A percentile compares a stretch with the other conserved stretches of the same genome.
Conservation (phyloP, 64 coral and sea anemone genomes). For the Dendronephthya gigantea region DNA sequence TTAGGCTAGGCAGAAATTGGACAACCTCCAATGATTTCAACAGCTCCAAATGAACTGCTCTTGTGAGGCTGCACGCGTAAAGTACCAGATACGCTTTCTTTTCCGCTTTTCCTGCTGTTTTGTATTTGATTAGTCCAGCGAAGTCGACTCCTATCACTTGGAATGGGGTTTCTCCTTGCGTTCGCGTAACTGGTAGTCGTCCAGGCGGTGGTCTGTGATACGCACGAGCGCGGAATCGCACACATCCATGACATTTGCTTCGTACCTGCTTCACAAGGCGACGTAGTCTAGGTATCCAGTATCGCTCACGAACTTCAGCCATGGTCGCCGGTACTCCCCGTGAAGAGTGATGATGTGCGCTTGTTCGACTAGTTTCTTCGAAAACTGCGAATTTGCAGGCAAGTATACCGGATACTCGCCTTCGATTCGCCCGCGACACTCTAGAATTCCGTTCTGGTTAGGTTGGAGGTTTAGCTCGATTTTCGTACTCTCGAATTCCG, state of each 20-base stretch:
- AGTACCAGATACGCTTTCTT: slow-evolving; percentile 30
- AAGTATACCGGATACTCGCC: slow-evolving; percentile 3
- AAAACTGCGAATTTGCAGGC: neutral
- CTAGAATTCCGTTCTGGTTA: neutral
- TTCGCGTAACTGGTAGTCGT: neutral
- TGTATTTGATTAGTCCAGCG: slow-evolving; percentile 1
- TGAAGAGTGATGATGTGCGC: slow-evolving; percentile 32
- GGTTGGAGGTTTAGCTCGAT: neutral
- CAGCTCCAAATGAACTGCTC: slow-evolving; percentile 15
- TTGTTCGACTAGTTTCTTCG: slow-evolving; percentile 19
- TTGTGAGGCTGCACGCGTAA: slow-evolving; percentile 36
- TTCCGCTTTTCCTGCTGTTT: neutral
- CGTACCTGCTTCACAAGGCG: neutral
- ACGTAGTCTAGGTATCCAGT: slow-evolving; percentile 33
- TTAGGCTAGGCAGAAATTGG: slow-evolving; percentile 16
- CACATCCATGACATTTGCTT: slow-evolving; percentile 22
- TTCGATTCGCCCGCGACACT: neutral
- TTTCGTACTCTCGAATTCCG: neutral
- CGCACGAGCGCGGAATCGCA: slow-evolving; percentile 23
- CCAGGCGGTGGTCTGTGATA: slow-evolving; percentile 13
- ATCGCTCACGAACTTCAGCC: slow-evolving; percentile 33
- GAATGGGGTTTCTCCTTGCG: slow-evolving; percentile 6
- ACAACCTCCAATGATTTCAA: slow-evolving; percentile 23
- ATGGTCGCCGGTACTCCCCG: slow-evolving; percentile 39
- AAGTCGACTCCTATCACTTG: slow-evolving; percentile 38